Percentiles rank a stretch among this genome's conserved stretches.
phyloP scores from a whole-genome alignment of 2,113 vertebrate genomes.

The Rhodinocichla rosea region DNA sequence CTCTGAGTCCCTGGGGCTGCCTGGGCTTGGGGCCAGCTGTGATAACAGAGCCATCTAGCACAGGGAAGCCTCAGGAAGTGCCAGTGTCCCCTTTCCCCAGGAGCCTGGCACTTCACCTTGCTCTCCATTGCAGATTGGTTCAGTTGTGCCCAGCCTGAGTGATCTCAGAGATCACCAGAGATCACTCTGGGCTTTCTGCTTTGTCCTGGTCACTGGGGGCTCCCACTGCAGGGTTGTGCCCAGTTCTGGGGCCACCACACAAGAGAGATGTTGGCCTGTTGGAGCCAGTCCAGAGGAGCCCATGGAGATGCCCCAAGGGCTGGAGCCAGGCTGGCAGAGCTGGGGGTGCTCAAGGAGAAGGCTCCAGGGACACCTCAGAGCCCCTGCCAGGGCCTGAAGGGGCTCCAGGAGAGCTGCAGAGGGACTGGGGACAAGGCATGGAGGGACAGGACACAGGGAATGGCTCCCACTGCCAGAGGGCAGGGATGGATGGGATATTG shows the following conservation, averaged over 20 bases:
- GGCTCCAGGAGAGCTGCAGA: background rate
- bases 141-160: background rate
- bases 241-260: background rate
- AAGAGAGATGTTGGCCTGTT: background rate
- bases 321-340: background rate
- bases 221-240: background rate
- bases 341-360: background rate
- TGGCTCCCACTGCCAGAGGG: background rate
- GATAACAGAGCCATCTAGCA: background rate
- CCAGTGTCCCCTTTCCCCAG: background rate
- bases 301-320: accelerated
- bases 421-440: background rate
- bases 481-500: background rate
- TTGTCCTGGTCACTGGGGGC: background rate
- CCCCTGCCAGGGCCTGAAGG: background rate
- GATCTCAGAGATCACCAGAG: background rate
- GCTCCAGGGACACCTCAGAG: background rate
- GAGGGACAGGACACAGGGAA: background rate
- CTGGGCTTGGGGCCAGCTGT: background rate
- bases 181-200: background rate
- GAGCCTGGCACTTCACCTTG: background rate
- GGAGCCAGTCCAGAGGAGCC: background rate
- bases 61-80: background rate
- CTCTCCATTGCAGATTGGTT: background rate
- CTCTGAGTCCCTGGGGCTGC: background rate